Percentiles rank a stretch among this genome's conserved stretches.
Evolutionary conservation across 2,888 invertebrate species (phyloP).

Genomic region (Loripinus fragilis): DNA sequence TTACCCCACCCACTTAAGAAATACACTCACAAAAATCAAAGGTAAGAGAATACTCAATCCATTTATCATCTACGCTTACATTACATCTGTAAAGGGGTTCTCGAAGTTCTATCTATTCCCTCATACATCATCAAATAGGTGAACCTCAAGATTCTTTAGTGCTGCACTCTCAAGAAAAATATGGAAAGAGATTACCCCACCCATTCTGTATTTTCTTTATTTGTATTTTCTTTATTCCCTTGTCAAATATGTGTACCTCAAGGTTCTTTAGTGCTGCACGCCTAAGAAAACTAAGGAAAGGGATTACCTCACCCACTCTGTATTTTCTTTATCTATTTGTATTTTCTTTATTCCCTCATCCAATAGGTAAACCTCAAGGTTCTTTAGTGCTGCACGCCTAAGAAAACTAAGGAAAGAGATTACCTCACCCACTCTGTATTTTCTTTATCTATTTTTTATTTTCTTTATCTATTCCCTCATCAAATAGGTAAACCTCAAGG

Average conservation of each 20-base stretch:
- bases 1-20: constrained; percentile 89
- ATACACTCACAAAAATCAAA: too few relatives aligned
- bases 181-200: constrained; percentile 72
- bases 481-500: constrained; percentile 89
- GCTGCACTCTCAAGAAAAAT: constrained; percentile 80
- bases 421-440: too few relatives aligned
- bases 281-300: not conserved
- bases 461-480: constrained; percentile 84
- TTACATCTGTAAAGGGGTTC: too few relatives aligned
- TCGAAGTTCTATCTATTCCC: too few relatives aligned
- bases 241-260: constrained; percentile 90
- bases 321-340: constrained; percentile 94
- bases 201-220: too few relatives aligned
- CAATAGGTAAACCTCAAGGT: constrained; percentile 89
- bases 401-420: constrained; percentile 78
- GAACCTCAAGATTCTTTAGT: constrained; percentile 85
- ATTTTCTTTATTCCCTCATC: constrained; percentile 91
- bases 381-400: constrained; percentile 81
- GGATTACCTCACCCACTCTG: constrained; percentile 92
- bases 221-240: constrained; percentile 87
- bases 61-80: constrained; percentile 93
- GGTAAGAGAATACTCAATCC: constrained; percentile 89
- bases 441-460: constrained; percentile 88
- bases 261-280: constrained; percentile 83
- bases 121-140: constrained; percentile 94